phyloP scores from a whole-genome alignment of 2,113 vertebrate species.

The Myrmecobius fasciatus region DNA sequence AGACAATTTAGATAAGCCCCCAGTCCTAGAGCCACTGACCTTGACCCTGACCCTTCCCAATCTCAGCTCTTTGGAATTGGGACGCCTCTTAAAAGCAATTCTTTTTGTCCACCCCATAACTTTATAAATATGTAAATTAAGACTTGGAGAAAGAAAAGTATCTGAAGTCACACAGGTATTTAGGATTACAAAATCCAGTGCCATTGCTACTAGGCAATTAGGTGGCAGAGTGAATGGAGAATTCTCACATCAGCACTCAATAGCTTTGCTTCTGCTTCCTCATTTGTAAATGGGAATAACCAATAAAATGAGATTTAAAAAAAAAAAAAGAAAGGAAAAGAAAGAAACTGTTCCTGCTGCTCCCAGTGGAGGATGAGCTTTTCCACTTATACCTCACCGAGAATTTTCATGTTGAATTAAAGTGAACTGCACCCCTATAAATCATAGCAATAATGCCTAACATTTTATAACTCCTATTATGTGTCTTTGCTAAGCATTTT shows the following conservation, averaged over 20 bases:
- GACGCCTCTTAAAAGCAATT: neutral
- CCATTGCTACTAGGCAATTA: neutral
- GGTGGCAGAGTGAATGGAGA: neutral
- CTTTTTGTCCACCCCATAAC: neutral
- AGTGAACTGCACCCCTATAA: no score
- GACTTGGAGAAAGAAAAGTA: neutral
- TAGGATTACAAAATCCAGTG: neutral
- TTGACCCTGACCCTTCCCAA: neutral
- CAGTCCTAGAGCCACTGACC: neutral
- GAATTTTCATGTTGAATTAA: no score
- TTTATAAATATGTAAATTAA: neutral
- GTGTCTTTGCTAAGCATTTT: no score
- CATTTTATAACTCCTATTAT: no score
- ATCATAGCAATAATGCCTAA: no score
- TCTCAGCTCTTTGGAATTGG: neutral
- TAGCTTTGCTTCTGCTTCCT: neutral
- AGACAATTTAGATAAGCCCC: no score
- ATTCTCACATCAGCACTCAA: neutral
- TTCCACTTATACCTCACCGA: no score
- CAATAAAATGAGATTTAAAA: no score
- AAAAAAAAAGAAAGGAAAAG: no score
- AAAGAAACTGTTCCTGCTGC: no score
- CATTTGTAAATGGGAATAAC: no score
- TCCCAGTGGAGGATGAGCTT: no score
- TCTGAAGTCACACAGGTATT: neutral